Evolutionary conservation across 2,888 invertebrate genomes (phyloP), one percentile per base, ranked within the genome.

Genomic region (Drosophila buzzatii): DNA sequence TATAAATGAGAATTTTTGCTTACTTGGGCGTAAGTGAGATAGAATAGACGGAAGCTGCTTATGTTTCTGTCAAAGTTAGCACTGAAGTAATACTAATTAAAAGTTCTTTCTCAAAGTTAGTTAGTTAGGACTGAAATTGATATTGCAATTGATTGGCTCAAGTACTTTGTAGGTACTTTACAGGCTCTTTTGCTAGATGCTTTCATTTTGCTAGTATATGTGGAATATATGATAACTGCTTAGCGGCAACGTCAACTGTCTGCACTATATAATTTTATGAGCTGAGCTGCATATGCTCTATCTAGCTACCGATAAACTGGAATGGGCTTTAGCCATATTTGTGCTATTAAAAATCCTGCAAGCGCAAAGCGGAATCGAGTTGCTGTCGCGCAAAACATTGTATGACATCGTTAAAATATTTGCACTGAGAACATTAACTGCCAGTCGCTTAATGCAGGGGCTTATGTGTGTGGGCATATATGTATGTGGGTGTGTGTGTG

Each of bases 341-440:
- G 12, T 14, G 60, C 39, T 39, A 70, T 64, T 58, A 76, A 72
- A 76, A 59, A 37, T 35, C 16, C n/a, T 39, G 20, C 53, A 16
- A 52, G 20, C n/a, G 7, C 44, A 9, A 39, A 42, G 12, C n/a
- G 37, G 52, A 35, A 51, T 14, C 18, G 27, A 31, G 67, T 37
- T 66, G 42, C 20, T 42, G 18, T 12, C 20, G 42, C 18, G 39
- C 23, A 57, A 61, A 65, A 72, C 70, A 70, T 81, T 41, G 41
- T 59, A 64, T 67, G 75, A 60, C 85, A 70, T 88, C 75, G 84
- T 75, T 83, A 73, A 84, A 84, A 84, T 84, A 73, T 80, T 88
- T 88, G 78, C 69, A 67, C 53, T 56, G 60, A 33, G 58, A 64
- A 73, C 74, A 85, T 82, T 85, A 80, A 85, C 81, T 80, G 73